Conservation (phyloP, 2,113 vertebrate genomes). For the Capricornis sumatraensis region DNA sequence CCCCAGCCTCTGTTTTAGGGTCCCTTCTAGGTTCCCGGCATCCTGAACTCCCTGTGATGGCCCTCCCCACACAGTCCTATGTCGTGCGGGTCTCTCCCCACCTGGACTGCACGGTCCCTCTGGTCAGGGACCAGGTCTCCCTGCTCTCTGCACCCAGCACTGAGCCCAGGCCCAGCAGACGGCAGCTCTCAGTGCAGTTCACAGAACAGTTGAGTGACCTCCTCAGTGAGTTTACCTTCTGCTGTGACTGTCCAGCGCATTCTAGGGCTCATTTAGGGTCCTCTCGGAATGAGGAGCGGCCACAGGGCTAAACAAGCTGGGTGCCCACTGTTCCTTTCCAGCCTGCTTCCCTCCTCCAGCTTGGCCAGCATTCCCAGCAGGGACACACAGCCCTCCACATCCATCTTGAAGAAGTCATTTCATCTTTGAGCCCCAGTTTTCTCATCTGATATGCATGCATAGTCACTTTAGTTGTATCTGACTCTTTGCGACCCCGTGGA, state of each 20-base stretch:
- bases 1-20: not conserved
- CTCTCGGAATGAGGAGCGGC: fast-evolving
- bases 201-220: not conserved
- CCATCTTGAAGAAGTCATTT: not conserved
- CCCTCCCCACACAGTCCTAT: not conserved
- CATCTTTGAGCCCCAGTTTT: not conserved
- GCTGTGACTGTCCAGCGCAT: not conserved
- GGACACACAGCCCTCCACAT: not conserved
- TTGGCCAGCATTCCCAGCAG: not conserved
- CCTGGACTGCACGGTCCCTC: not conserved
- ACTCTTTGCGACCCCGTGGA: not conserved
- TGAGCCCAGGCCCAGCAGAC: not conserved
- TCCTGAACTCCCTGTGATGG: too few relatives aligned
- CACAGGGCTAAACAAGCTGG: not conserved
- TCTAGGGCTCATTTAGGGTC: not conserved
- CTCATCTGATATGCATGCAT: not conserved
- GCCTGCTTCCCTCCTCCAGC: not conserved
- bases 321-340: not conserved
- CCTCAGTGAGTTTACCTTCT: not conserved
- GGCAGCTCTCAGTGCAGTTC: not conserved
- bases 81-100: not conserved
- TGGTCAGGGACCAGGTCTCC: not conserved
- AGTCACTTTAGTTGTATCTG: not conserved
- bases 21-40: not conserved
- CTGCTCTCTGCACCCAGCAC: not conserved